These are phyloP conservation scores for Amazona vittata DNA, from an alignment of 2,113 vertebrate genomes.

Conservation along the genomic window DNA sequence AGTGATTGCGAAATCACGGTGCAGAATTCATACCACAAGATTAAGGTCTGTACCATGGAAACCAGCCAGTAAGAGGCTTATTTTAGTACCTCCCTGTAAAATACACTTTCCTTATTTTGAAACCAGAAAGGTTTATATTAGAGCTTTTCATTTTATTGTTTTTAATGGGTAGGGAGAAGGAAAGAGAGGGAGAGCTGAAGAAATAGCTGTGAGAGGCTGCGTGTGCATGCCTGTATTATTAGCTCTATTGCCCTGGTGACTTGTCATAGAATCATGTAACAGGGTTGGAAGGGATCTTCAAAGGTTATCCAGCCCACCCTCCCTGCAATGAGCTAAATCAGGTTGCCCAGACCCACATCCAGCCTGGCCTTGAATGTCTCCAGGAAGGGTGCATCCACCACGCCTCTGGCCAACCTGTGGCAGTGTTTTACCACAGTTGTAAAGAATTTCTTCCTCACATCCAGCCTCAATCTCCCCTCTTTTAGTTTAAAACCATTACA, in stretches of 20 bases:
- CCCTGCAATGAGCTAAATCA: background rate
- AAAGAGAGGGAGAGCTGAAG: background rate
- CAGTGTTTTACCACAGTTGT: background rate
- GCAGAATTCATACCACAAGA: background rate
- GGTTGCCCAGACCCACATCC: background rate
- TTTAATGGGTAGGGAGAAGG: background rate
- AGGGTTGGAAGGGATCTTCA: background rate
- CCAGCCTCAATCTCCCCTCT: background rate
- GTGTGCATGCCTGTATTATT: rapidly evolving
- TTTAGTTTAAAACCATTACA: background rate
- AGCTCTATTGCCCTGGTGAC: background rate
- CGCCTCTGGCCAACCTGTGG: background rate
- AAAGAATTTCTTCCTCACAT: background rate
- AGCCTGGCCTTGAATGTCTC: background rate
- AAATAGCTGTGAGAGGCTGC: background rate
- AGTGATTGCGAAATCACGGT: background rate
- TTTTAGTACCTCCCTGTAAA: background rate
- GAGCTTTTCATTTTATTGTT: background rate
- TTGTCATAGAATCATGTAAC: background rate
- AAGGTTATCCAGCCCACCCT: background rate
- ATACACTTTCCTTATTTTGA: background rate
- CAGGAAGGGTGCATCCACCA: background rate
- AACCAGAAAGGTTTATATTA: background rate
- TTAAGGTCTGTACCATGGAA: background rate
- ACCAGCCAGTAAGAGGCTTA: background rate